A percentile compares a stretch with the other conserved stretches of the same genome.
These are phyloP conservation scores for Heteromormyrus szaboi DNA, from an alignment of 2,797 vertebrate species.

Conservation along the genomic window DNA sequence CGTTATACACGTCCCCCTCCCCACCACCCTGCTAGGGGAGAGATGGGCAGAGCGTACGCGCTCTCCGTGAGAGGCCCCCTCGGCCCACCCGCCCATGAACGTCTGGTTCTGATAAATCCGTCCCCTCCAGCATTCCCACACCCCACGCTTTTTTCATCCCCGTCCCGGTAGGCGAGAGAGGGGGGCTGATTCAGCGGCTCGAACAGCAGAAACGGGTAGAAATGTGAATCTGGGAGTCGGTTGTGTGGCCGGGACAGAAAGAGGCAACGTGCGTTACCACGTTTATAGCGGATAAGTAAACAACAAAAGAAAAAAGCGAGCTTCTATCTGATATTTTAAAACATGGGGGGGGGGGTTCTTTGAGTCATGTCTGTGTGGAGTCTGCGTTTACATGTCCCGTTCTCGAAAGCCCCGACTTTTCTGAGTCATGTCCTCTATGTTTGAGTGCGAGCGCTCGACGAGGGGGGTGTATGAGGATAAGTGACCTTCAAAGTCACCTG, in stretches of 20 bases:
- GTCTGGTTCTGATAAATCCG: slow-evolving; percentile 71
- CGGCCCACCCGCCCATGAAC: slow-evolving; percentile 54
- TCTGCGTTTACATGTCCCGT: slow-evolving; percentile 36
- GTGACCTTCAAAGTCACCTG: not conserved
- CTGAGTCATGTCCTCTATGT: not conserved
- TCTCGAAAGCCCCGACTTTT: slow-evolving; percentile 28
- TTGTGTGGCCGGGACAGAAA: slow-evolving; percentile 37
- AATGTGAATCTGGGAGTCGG: slow-evolving; percentile 39
- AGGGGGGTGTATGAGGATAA: not conserved
- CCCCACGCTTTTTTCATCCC: slow-evolving; percentile 39
- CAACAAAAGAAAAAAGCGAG: not conserved
- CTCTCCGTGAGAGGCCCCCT: slow-evolving; percentile 35
- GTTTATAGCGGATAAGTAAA: slow-evolving; percentile 23
- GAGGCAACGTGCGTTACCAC: slow-evolving; percentile 17
- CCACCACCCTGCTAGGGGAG: slow-evolving; percentile 7
- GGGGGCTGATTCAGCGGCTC: slow-evolving; percentile 28
- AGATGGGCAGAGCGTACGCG: slow-evolving; percentile 31
- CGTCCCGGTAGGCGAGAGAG: not conserved
- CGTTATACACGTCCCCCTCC: slow-evolving; percentile 1
- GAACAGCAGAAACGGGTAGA: slow-evolving; percentile 40
- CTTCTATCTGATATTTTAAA: not conserved
- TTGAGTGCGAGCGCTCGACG: not conserved
- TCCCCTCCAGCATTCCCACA: slow-evolving; percentile 36
- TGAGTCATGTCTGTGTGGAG: not conserved
- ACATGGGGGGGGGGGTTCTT: not conserved